phyloP scores from a whole-genome alignment of 1,140 invertebrate species.

The Aporrectodea caliginosa region DNA sequence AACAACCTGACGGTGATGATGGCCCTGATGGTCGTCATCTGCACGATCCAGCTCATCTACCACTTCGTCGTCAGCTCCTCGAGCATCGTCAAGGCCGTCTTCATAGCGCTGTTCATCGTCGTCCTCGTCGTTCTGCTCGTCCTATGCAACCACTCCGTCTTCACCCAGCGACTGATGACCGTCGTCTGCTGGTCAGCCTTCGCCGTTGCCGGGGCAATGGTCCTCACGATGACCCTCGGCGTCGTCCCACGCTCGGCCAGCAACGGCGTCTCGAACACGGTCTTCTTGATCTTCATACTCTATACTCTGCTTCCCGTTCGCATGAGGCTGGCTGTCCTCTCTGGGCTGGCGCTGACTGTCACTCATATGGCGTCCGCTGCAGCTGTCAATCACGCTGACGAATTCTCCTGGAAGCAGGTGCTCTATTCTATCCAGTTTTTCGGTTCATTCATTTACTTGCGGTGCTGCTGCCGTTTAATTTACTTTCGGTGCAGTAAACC shows the following conservation, averaged over 20 bases:
- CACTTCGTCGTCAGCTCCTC: slow-evolving; percentile 59
- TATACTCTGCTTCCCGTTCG: slow-evolving; percentile 78
- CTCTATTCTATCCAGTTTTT: too few relatives aligned
- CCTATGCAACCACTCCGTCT: not conserved
- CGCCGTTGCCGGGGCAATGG: not conserved
- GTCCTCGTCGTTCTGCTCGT: slow-evolving; percentile 40
- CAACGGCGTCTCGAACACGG: slow-evolving; percentile 65
- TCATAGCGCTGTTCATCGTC: slow-evolving; percentile 59
- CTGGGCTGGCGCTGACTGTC: slow-evolving; percentile 64
- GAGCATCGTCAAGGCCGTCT: slow-evolving; percentile 65
- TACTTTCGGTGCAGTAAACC: too few relatives aligned
- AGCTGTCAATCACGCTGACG: slow-evolving; percentile 41
- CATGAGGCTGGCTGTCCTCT: slow-evolving; percentile 71
- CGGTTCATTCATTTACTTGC: too few relatives aligned
- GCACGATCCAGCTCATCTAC: slow-evolving; percentile 61
- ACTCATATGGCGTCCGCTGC: slow-evolving; percentile 63
- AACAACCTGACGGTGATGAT: slow-evolving; percentile 80
- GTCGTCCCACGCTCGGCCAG: slow-evolving; percentile 46
- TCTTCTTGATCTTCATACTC: slow-evolving; percentile 80
- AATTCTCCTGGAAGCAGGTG: slow-evolving; percentile 54
- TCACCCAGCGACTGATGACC: not conserved
- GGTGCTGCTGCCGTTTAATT: too few relatives aligned
- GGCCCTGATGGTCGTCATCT: slow-evolving; percentile 68
- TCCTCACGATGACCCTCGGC: slow-evolving; percentile 51
- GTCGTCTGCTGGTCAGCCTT: not conserved